Percentiles rank a stretch among this genome's conserved stretches.
phyloP scores from a whole-genome alignment of 2,113 vertebrate species.

The Panthera leo region DNA sequence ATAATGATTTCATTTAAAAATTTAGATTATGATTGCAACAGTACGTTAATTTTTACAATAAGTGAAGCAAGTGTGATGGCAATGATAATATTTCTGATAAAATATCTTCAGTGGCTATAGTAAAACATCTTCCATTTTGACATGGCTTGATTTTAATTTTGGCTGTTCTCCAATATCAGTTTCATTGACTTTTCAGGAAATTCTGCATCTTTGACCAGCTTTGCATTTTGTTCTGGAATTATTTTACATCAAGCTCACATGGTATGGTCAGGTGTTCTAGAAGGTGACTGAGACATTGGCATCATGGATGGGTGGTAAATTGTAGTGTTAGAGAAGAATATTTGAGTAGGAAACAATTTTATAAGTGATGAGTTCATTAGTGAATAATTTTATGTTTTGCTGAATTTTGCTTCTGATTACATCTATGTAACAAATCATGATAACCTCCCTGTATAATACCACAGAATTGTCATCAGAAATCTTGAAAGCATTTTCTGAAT shows the following conservation, averaged over 20 bases:
- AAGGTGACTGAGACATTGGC: background rate
- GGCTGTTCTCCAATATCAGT: background rate
- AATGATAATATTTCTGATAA: constrained; percentile 2
- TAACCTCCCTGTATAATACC: background rate
- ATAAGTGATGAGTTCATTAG: constrained; percentile 28
- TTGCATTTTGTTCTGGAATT: constrained; percentile 4
- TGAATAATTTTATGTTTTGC: constrained; percentile 30
- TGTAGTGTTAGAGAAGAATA: constrained; percentile 8
- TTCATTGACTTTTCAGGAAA: constrained; percentile 4
- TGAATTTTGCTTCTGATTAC: constrained; percentile 35
- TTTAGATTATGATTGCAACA: background rate
- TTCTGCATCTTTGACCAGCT: constrained; percentile 7
- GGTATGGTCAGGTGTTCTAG: background rate
- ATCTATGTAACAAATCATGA: background rate
- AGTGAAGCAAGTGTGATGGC: background rate
- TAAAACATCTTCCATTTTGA: background rate
- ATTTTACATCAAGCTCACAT: background rate
- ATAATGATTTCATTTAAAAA: constrained; percentile 7
- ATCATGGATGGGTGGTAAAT: background rate
- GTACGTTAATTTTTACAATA: constrained; percentile 41
- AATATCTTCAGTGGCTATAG: background rate
- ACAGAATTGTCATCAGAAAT: constrained; percentile 26
- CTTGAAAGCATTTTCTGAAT: constrained; percentile 50
- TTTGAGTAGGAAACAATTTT: constrained; percentile 24
- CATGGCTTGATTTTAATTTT: constrained; percentile 20